Percentiles rank a stretch among this genome's conserved stretches.
These are phyloP conservation scores for Tholera decimalis DNA, from an alignment of 2,888 invertebrate genomes.

Conservation along the genomic window DNA sequence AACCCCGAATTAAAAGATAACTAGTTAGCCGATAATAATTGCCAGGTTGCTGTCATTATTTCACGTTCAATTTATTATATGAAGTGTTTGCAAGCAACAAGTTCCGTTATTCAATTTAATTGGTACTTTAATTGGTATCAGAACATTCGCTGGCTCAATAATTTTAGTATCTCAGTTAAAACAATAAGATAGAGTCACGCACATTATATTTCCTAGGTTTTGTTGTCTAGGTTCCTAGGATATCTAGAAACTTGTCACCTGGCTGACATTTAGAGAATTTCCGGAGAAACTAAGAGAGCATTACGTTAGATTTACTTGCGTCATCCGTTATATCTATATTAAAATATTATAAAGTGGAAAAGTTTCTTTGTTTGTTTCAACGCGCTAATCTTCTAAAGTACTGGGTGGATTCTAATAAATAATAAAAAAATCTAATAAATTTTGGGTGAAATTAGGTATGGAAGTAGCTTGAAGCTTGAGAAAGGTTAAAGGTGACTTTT, in stretches of 20 bases:
- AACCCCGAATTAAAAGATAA: too few relatives aligned
- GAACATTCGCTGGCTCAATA: constrained; percentile 36
- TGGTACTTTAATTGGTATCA: constrained; percentile 38
- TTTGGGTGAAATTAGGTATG: too few relatives aligned
- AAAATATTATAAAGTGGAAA: too few relatives aligned
- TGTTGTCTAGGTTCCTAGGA: constrained; percentile 46
- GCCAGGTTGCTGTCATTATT: constrained; percentile 31
- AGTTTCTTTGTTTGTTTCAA: too few relatives aligned
- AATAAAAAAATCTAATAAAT: too few relatives aligned
- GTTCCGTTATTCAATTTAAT: constrained; percentile 30
- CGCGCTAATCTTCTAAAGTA: too few relatives aligned
- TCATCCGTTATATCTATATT: too few relatives aligned
- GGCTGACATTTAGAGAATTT: constrained; percentile 51
- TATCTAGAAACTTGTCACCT: constrained; percentile 56
- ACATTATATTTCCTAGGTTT: constrained; percentile 58
- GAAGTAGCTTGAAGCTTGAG: too few relatives aligned
- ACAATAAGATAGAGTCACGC: constrained; percentile 59
- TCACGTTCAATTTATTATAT: constrained; percentile 16
- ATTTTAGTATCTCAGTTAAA: constrained; percentile 45
- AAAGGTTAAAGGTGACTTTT: too few relatives aligned
- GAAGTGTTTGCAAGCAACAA: constrained; percentile 4
- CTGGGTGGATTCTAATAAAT: too few relatives aligned
- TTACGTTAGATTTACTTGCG: constrained; percentile 51
- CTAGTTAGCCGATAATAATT: too few relatives aligned
- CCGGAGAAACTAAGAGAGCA: constrained; percentile 54